Evolutionary conservation across 2,113 vertebrate genomes (phyloP).

Genomic region (Geococcyx californianus): DNA sequence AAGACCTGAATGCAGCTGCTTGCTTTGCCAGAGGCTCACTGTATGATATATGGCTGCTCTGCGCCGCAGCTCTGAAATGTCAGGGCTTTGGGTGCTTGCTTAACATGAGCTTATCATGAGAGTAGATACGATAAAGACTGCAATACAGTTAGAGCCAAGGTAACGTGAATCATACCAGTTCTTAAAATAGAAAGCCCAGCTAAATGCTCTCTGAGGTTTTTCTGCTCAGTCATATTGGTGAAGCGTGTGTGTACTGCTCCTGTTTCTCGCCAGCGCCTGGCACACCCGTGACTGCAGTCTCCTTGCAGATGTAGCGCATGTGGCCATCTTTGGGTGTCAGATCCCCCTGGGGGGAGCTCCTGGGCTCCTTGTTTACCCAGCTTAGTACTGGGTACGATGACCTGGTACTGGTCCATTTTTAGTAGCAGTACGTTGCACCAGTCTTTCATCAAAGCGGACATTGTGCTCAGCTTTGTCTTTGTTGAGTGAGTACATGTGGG

Average conservation of each 20-base stretch:
- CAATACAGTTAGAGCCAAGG: slow-evolving; percentile 36
- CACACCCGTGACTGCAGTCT: slow-evolving; percentile 28
- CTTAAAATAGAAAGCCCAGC: slow-evolving; percentile 43
- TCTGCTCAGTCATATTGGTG: slow-evolving; percentile 27
- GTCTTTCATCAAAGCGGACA: neutral
- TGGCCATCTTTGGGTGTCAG: neutral
- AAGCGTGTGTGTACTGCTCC: neutral
- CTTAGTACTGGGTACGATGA: neutral
- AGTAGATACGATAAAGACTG: neutral
- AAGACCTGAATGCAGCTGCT: slow-evolving; percentile 10
- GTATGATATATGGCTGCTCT: neutral
- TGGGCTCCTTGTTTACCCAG: neutral
- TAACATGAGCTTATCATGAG: neutral
- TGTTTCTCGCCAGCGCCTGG: neutral
- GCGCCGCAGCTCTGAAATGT: neutral
- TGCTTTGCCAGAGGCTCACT: neutral
- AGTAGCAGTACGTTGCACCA: neutral
- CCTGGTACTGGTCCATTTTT: neutral
- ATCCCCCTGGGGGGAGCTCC: neutral
- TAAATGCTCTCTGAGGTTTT: neutral
- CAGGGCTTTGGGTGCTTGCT: slow-evolving; percentile 5
- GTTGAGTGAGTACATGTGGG: neutral
- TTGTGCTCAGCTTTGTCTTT: neutral
- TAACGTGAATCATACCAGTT: slow-evolving; percentile 19
- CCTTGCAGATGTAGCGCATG: neutral